These are phyloP conservation scores for Peromyscus nudipes DNA, from an alignment of 2,797 vertebrate species.

Conservation along the genomic window DNA sequence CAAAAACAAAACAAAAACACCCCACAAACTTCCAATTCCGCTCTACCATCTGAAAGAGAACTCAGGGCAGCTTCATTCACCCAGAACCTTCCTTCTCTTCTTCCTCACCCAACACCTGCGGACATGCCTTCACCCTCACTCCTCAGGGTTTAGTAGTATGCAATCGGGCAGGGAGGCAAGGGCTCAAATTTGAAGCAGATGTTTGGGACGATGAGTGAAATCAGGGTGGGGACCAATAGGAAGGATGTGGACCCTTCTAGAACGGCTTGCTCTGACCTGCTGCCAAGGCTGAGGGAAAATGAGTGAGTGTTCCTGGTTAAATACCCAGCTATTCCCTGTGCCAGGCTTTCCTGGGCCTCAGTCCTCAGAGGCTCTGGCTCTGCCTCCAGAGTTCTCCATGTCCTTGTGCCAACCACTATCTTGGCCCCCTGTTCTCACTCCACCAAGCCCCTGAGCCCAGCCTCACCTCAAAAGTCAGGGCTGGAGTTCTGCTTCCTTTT, in stretches of 20 bases:
- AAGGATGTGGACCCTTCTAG: slow-evolving; percentile 79
- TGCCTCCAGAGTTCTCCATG: slow-evolving; percentile 67
- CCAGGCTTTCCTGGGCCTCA: slow-evolving; percentile 78
- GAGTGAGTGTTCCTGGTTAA: slow-evolving; percentile 78
- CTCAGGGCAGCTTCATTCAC: not conserved
- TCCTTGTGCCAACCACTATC: slow-evolving; percentile 72
- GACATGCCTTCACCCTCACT: not conserved
- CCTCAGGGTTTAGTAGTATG: slow-evolving; percentile 2
- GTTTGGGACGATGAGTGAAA: slow-evolving; percentile 64
- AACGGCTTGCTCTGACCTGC: slow-evolving; percentile 75
- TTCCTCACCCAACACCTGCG: slow-evolving; percentile 8
- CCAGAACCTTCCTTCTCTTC: not conserved
- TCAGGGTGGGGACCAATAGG: slow-evolving; percentile 78
- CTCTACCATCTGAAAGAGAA: slow-evolving; percentile 12
- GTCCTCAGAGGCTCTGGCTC: slow-evolving; percentile 73
- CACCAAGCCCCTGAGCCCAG: slow-evolving; percentile 52
- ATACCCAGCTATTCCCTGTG: slow-evolving; percentile 66
- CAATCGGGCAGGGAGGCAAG: slow-evolving; percentile 61
- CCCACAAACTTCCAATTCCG: not conserved
- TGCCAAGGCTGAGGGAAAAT: slow-evolving; percentile 79
- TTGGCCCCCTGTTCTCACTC: slow-evolving; percentile 46
- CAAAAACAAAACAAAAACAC: no score
- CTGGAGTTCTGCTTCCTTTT: slow-evolving; percentile 17
- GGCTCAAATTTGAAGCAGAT: slow-evolving; percentile 81
- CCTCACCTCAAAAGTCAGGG: slow-evolving; percentile 60